Evolutionary conservation across 1,140 invertebrate genomes (phyloP), one percentile per base, ranked within the genome.

Genomic region (Tetramorium simillimum): DNA sequence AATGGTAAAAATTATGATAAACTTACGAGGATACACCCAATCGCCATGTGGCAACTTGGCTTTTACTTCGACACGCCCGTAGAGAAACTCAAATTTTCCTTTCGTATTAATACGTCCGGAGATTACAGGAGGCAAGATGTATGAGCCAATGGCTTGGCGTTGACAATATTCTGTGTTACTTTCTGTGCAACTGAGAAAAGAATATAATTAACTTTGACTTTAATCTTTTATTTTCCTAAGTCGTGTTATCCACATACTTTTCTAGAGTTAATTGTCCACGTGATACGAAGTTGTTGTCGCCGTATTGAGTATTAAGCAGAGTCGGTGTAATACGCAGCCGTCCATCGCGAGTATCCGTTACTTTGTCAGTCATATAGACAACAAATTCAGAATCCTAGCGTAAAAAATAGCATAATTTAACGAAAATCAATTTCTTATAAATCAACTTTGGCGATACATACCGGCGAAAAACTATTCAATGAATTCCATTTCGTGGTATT

Each of bases 51-150:
- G 97, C 72, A 97, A 92, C 94, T 97, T 97, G 3, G 97, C 97
- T 46, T 95, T 95, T 37, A 97, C 94, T 94, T 97, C 96, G 51
- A 97, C 93, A 84, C 95, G 95, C 7, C 96, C 97, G 82, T 97
- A 97, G 75, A 93, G 93, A 92, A 96, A 96, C 49, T 93, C 93
- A 88, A 97, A 96, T 18, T 94, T 93, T 33, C 87, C 86, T 81
- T 96, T 96, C 0, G 97, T 97, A 24, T 96, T 96, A 43, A 98
- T 92, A 89, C 96, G 96, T 7, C 96, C 97, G 1, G 97, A 97
- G 21, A 96, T 94, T 1, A 97, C 94, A 1, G 97, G 97, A 1
- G 97, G 97, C 28, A 97, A 91, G 78, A 97, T 97, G 21, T 96
- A 94, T 4, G 94, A 95, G 1, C 95, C 96, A 4, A 87, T 82